These are phyloP conservation scores for Desmodus rotundus DNA, from an alignment of 2,113 vertebrate species.

Conservation along the genomic window DNA sequence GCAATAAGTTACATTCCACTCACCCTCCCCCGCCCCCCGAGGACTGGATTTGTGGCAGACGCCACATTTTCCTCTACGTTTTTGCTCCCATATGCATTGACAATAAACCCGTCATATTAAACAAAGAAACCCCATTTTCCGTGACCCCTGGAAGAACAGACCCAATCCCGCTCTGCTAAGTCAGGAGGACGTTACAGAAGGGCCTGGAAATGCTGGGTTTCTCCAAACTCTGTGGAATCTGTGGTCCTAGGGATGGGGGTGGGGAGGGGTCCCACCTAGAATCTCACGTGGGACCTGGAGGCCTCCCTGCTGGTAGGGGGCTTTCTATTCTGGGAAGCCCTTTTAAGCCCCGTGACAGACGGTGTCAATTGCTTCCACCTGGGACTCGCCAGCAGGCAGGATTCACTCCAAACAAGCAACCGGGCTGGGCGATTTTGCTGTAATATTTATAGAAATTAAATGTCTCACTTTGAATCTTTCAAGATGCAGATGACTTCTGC, in stretches of 20 bases:
- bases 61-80: background rate
- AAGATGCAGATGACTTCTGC: background rate
- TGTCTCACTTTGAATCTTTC: background rate
- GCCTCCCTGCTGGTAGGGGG: accelerated
- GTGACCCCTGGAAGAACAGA: background rate
- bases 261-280: background rate
- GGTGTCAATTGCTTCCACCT: background rate
- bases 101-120: background rate
- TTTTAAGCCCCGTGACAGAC: background rate
- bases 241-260: background rate
- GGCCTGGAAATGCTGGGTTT: background rate
- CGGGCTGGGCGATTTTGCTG: background rate
- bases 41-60: background rate
- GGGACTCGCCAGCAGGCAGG: background rate
- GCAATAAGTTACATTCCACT: background rate
- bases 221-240: background rate
- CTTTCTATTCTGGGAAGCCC: background rate
- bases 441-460: background rate
- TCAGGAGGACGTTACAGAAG: background rate
- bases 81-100: background rate
- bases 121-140: background rate
- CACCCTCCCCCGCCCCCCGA: accelerated
- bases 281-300: background rate
- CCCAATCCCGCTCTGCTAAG: background rate
- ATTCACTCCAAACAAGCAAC: background rate